A percentile compares a stretch with the other conserved stretches of the same genome.
These are phyloP conservation scores for Falco naumanni DNA, from an alignment of 2,797 vertebrate species.

Conservation along the genomic window DNA sequence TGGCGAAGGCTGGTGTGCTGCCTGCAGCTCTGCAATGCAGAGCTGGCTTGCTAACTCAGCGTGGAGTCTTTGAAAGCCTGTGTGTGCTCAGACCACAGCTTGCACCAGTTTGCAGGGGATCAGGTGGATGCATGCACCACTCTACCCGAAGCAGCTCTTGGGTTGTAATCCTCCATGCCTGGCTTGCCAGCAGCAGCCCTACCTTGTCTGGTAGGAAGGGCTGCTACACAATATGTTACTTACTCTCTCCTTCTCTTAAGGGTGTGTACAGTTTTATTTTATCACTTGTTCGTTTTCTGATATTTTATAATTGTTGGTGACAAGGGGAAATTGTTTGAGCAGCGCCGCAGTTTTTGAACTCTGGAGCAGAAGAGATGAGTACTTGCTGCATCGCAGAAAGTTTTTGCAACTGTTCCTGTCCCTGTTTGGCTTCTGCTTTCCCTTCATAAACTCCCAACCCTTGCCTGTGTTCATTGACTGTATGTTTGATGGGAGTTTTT, in stretches of 20 bases:
- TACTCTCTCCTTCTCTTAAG: background rate
- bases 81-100: background rate
- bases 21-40: background rate
- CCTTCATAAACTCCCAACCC: background rate
- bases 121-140: rapidly evolving
- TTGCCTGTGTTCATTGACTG: background rate
- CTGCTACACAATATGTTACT: rapidly evolving
- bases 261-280: background rate
- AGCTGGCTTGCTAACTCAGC: background rate
- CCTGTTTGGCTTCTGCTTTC: background rate
- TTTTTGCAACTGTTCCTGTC: background rate
- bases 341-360: background rate
- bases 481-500: background rate
- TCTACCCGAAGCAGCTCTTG: rapidly evolving
- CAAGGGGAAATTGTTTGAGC: background rate
- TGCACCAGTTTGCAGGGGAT: too few species aligned
- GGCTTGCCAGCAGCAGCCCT: background rate
- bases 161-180: rapidly evolving
- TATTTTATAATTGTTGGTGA: background rate
- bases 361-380: background rate
- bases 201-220: background rate
- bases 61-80: background rate
- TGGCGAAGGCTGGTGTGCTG: rapidly evolving
- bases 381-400: background rate
- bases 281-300: background rate